Base-by-base conservation (phyloP, 2,888 invertebrate species). In the Abrostola triplasia region DNA sequence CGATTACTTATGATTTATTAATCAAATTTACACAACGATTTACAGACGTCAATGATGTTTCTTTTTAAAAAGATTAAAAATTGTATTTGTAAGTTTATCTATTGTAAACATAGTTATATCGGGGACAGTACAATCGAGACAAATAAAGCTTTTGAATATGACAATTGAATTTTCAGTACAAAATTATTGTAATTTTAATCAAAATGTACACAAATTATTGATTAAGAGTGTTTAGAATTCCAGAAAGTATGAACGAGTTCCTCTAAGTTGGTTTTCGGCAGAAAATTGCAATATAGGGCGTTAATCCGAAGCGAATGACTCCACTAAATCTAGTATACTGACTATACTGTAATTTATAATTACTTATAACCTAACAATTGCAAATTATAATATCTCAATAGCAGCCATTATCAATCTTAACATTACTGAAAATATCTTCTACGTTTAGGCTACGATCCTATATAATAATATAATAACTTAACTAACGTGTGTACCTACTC, bases 251-350 rank as follows among this genome's bases (percentile, higher is more conserved):
- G 41, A 58, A 52, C 48, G 79, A 79, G 79, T 79, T 77, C 81
- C 75, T 70, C 40, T 51, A 47, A 64, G 56, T 47, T 69, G 57
- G 71, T 66, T 38, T 47, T 74, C 38, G 56, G 73, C 54, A 76
- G 59, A 64, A 67, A 79, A 70, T 73, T 59, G 69, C 65, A 73
- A 72, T 67, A 36, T 63, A 79, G 69, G 70, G 70, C 76, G 68
- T 79, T 63, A 67, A 70, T 76, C 80, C 76, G 81, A 69, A 81
- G 80, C 80, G 79, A 76, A 77, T 80, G 80, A 80, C 80, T 81
- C 68, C 38, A 59, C 58, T 76, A 78, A 67, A 66, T 61, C 73
- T 70, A 67, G 12, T 37, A 41, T 12, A 40, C 51, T 54, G 59
- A 44, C 64, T 79, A 78, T 40, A 65, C 49, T 69, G 12, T 63